Conservation (phyloP, 2,797 vertebrate genomes). For the Cryptoblepharus egeriae region DNA sequence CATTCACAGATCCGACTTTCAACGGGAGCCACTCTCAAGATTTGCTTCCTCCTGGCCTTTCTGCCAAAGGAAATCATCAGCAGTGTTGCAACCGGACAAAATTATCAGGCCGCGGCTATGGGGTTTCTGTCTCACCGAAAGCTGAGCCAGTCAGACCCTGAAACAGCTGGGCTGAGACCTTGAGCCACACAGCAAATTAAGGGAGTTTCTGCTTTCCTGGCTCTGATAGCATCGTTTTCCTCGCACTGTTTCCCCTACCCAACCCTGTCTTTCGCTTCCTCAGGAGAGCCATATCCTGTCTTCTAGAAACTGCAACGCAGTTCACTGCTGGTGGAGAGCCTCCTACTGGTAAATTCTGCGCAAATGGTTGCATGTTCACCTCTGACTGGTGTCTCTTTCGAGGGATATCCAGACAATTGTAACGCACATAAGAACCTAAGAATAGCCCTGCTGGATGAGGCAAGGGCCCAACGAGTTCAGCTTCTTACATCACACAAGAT, state of each 20-base stretch:
- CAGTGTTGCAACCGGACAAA: slow-evolving; percentile 1
- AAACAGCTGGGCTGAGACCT: slow-evolving; percentile 41
- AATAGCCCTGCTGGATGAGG: too few species aligned
- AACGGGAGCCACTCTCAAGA: not conserved
- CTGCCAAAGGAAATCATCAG: slow-evolving; percentile 26
- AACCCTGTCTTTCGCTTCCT: not conserved
- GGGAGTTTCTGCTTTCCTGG: slow-evolving; percentile 28
- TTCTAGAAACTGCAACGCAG: slow-evolving; percentile 11
- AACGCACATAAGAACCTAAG: too few species aligned
- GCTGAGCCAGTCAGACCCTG: not conserved
- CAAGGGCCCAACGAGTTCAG: too few species aligned
- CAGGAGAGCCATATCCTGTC: not conserved
- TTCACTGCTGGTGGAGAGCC: slow-evolving; percentile 44
- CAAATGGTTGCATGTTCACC: slow-evolving; percentile 36
- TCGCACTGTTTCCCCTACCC: not conserved
- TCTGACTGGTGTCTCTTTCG: not conserved
- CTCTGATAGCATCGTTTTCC: slow-evolving; percentile 10
- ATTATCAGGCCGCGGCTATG: not conserved
- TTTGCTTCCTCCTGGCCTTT: slow-evolving; percentile 15
- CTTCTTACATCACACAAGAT: too few species aligned
- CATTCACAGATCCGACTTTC: not conserved
- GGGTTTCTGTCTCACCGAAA: slow-evolving; percentile 7
- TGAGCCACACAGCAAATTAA: slow-evolving; percentile 44
- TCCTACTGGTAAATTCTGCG: not conserved
- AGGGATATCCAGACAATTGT: too few species aligned